These are phyloP conservation scores for Prosapia bicincta DNA, from an alignment of 2,888 invertebrate genomes.

Conservation along the genomic window DNA sequence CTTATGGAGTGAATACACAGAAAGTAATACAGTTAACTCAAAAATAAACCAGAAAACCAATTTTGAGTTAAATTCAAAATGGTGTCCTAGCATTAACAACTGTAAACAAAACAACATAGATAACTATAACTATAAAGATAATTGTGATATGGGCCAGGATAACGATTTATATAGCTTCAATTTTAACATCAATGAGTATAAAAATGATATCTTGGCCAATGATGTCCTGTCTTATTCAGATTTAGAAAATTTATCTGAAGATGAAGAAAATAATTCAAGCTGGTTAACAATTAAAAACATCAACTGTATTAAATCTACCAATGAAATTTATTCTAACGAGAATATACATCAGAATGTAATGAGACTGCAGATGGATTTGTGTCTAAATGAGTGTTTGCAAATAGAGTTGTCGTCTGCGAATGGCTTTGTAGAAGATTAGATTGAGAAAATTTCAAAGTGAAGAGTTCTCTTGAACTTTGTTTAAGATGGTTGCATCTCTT, in stretches of 20 bases:
- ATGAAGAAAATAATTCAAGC: not conserved
- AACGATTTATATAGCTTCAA: not conserved
- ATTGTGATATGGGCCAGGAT: not conserved
- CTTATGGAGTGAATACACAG: no score
- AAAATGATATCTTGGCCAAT: not conserved
- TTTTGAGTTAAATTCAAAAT: no score
- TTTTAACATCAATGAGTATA: not conserved
- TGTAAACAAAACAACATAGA: no score
- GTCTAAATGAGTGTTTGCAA: not conserved
- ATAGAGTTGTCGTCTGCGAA: not conserved
- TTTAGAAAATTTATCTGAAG: not conserved
- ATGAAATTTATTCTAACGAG: not conserved
- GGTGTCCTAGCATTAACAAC: no score
- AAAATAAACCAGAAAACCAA: no score
- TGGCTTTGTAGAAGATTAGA: no score
- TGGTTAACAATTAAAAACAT: not conserved
- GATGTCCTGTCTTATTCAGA: not conserved
- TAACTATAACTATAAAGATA: no score
- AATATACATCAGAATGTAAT: not conserved
- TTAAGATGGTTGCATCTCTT: no score
- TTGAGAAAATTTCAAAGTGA: no score
- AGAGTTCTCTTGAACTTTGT: no score
- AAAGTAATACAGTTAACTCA: no score
- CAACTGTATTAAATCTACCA: not conserved
- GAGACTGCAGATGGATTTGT: not conserved